Evolutionary conservation across 2,113 vertebrate genomes (phyloP).

Genomic region (Callospermophilus lateralis): DNA sequence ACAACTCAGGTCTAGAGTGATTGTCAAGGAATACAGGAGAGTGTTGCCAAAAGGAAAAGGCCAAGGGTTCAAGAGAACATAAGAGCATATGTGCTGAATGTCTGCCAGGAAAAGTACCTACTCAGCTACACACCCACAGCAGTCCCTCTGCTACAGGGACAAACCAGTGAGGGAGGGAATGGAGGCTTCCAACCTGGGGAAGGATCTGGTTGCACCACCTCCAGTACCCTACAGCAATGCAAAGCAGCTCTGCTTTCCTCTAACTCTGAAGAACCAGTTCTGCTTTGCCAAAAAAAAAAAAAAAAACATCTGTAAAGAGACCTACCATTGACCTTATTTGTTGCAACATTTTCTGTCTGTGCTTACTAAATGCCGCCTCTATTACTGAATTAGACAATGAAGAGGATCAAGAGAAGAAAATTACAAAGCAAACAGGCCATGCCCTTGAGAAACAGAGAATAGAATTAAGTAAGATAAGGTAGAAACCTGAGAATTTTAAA

Average conservation of each 20-base stretch:
- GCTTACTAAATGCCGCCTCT: slow-evolving; percentile 42
- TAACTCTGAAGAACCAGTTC: not conserved
- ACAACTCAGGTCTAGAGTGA: not conserved
- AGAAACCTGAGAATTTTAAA: slow-evolving; percentile 38
- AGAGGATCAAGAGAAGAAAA: slow-evolving; percentile 56
- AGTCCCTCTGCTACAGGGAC: not conserved
- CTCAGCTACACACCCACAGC: not conserved
- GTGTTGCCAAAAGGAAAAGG: not conserved
- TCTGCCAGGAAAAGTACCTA: not conserved
- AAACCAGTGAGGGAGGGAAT: not conserved
- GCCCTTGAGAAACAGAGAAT: slow-evolving; percentile 17
- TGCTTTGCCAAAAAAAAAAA: not conserved
- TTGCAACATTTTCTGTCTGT: slow-evolving; percentile 47
- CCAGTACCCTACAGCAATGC: not conserved
- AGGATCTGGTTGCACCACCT: not conserved
- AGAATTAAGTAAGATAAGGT: not conserved
- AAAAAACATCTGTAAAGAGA: not conserved
- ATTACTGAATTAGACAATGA: slow-evolving; percentile 49
- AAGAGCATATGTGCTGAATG: not conserved
- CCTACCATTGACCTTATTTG: slow-evolving; percentile 12
- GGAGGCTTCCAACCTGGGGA: not conserved
- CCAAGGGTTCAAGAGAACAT: not conserved
- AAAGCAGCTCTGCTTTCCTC: slow-evolving; percentile 32
- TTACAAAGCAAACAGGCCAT: not conserved
- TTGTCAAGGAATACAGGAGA: not conserved